Evolutionary conservation across 2,113 vertebrate species (phyloP).

Genomic region (Delphinus delphis): DNA sequence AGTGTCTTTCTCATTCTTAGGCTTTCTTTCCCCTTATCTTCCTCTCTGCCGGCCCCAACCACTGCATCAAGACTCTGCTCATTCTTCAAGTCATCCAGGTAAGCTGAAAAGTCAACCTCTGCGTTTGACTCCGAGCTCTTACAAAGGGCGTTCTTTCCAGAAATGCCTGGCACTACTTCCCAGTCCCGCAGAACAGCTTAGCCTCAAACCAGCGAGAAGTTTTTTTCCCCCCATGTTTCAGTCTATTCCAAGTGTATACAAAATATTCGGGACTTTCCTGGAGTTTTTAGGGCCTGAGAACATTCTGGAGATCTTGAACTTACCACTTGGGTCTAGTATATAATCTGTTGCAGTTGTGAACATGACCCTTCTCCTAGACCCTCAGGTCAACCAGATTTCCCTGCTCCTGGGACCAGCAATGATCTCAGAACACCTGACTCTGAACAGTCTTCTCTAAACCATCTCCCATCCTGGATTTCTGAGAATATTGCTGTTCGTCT

Average conservation of each 20-base stretch:
- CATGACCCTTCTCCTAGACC: background rate
- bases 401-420: background rate
- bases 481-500: background rate
- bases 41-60: background rate
- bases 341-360: background rate
- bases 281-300: background rate
- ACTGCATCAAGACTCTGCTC: background rate
- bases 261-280: background rate
- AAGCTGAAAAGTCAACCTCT: background rate
- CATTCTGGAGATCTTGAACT: conserved; percentile 10
- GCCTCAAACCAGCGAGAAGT: background rate
- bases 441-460: background rate
- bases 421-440: background rate
- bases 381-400: background rate
- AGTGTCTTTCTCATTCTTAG: background rate
- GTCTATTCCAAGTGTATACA: background rate
- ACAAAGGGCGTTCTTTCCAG: background rate
- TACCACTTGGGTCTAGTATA: background rate
- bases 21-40: background rate
- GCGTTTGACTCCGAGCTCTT: background rate
- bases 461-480: background rate
- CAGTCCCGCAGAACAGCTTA: background rate
- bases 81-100: background rate
- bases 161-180: background rate
- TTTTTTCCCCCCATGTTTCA: background rate